Evolutionary conservation across 2,113 vertebrate species (phyloP).

Genomic region (Poecilia latipinna): DNA sequence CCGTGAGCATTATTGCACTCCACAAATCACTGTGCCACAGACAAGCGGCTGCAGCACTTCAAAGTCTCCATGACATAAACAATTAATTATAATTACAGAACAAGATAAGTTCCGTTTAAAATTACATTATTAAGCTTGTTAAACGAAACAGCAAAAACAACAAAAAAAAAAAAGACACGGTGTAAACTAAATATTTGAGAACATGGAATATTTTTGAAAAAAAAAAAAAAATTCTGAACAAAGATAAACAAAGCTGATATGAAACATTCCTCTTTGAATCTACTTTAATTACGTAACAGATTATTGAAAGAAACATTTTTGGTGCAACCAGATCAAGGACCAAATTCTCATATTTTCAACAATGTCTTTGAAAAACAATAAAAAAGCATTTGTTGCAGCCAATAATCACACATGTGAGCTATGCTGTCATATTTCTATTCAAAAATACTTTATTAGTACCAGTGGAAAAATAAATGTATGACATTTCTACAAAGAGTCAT

Average conservation of each 20-base stretch:
- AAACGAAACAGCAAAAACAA: background rate
- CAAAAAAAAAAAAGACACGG: background rate
- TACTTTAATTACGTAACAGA: too few relatives aligned
- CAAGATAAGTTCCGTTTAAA: constrained; percentile 37
- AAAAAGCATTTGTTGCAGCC: too few relatives aligned
- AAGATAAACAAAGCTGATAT: background rate
- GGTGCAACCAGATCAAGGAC: too few relatives aligned
- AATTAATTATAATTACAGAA: constrained; percentile 7
- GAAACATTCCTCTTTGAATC: background rate
- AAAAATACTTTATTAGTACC: too few relatives aligned
- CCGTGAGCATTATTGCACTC: constrained; percentile 31
- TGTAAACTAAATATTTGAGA: background rate
- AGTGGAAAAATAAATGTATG: too few relatives aligned
- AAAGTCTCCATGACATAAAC: constrained; percentile 31
- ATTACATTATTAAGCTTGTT: constrained; percentile 18
- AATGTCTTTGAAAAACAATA: too few relatives aligned
- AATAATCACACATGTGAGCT: too few relatives aligned
- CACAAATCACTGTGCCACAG: constrained; percentile 60
- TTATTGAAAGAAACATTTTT: too few relatives aligned
- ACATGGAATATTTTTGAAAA: too few relatives aligned
- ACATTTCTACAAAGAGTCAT: too few relatives aligned
- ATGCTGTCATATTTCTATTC: too few relatives aligned
- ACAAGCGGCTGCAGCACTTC: constrained; percentile 26
- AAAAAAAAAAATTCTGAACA: background rate
- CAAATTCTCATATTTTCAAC: too few relatives aligned